A percentile compares a stretch with the other conserved stretches of the same genome.
Evolutionary conservation across 1,140 invertebrate genomes (phyloP).

Genomic region (Bombus confusus): DNA sequence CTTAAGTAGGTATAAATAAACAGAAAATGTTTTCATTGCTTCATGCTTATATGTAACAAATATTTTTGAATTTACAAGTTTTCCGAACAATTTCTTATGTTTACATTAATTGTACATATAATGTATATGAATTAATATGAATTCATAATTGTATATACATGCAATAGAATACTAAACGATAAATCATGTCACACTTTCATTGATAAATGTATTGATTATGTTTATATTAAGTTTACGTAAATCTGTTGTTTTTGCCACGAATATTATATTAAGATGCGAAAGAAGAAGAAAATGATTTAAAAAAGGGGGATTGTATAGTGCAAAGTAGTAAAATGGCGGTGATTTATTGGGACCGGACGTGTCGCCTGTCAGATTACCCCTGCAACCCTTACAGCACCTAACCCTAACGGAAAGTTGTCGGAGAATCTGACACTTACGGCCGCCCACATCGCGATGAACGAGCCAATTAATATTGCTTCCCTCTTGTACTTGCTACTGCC

Average conservation of each 20-base stretch:
- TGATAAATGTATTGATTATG: neutral
- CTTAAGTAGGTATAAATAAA: no score
- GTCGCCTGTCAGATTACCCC: constrained; percentile 67
- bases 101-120: no score
- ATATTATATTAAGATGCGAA: neutral
- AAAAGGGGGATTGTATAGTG: constrained; percentile 23
- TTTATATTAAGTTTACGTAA: neutral
- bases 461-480: constrained; percentile 71
- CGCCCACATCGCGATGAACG: constrained; percentile 68
- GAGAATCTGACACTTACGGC: constrained; percentile 62
- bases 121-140: neutral
- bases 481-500: constrained; percentile 55
- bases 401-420: constrained; percentile 59
- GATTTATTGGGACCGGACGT: constrained; percentile 60
- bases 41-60: no score
- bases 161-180: neutral
- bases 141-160: neutral
- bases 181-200: neutral
- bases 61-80: no score
- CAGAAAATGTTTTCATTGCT: no score
- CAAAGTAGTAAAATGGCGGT: constrained; percentile 50
- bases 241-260: neutral
- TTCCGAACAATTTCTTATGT: no score
- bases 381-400: constrained; percentile 63
- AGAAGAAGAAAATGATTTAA: neutral